A percentile compares a stretch with the other conserved stretches of the same genome.
Conservation (phyloP, 2,113 vertebrate genomes). For the Echinops telfairi region DNA sequence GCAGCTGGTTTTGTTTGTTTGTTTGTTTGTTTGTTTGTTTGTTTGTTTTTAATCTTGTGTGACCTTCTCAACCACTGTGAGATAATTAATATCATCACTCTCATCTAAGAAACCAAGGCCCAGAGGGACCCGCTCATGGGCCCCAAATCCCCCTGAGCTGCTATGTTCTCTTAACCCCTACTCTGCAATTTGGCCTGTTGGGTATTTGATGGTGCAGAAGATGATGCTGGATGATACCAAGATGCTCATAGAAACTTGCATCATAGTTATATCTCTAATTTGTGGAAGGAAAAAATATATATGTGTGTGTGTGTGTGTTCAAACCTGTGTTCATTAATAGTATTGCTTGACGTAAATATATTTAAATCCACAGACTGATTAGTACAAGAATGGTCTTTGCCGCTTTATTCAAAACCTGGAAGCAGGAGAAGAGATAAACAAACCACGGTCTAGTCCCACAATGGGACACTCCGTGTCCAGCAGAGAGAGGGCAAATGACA, state of each 20-base stretch:
- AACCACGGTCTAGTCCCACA: accelerated
- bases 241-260: background rate
- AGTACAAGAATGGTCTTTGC: background rate
- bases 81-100: background rate
- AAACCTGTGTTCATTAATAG: background rate
- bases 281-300: background rate
- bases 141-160: background rate
- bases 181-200: background rate
- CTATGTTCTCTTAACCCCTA: background rate
- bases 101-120: slow-evolving; percentile 39
- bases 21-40: background rate
- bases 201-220: background rate
- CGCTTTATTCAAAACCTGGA: background rate
- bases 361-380: background rate
- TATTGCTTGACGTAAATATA: background rate
- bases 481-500: background rate
- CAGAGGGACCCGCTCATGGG: background rate
- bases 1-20: background rate
- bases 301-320: background rate
- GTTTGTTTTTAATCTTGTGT: background rate
- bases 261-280: background rate
- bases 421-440: background rate
- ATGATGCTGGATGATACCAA: background rate
- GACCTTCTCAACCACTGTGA: slow-evolving; percentile 1
- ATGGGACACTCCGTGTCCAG: background rate